These are phyloP conservation scores for Oscheius sp. DNA, from an alignment of 2,888 invertebrate genomes.

Conservation along the genomic window DNA sequence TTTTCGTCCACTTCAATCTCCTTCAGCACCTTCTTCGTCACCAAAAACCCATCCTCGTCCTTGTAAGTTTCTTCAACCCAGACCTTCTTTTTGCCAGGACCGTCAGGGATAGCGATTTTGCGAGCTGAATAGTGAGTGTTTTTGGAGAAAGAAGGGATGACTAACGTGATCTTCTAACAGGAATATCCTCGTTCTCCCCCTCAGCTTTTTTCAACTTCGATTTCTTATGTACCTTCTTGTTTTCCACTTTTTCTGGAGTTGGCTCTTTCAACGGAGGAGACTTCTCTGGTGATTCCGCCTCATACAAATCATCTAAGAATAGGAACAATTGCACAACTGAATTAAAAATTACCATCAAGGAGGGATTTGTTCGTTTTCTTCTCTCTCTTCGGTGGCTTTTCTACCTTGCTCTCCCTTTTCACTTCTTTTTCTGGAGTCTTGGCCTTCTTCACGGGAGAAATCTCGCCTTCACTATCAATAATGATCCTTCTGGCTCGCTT, in stretches of 20 bases:
- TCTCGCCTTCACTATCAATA: constrained; percentile 35
- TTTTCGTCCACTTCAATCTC: constrained; percentile 26
- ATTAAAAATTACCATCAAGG: background rate
- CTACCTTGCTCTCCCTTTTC: background rate
- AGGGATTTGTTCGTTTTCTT: background rate
- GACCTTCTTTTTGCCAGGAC: constrained; percentile 26
- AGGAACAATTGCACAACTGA: background rate
- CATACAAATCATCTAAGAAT: constrained; percentile 12
- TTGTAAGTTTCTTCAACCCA: constrained; percentile 13
- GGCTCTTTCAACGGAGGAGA: background rate
- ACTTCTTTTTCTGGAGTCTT: constrained; percentile 12
- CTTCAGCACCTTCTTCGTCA: constrained; percentile 31
- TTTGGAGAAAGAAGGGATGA: background rate
- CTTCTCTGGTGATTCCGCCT: constrained; percentile 26
- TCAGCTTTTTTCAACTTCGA: background rate
- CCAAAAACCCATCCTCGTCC: constrained; percentile 35
- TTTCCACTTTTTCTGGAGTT: constrained; percentile 9
- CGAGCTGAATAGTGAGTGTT: constrained; percentile 17
- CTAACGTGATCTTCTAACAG: constrained; percentile 24
- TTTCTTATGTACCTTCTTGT: constrained; percentile 5
- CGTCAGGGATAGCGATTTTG: background rate
- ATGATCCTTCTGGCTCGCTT: constrained; percentile 24
- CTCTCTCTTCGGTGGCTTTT: background rate
- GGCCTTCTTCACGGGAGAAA: constrained; percentile 15
- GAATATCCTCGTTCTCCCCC: background rate